Base-by-base conservation (phyloP, 2,113 vertebrate species). In the Myotis brandtii region DNA sequence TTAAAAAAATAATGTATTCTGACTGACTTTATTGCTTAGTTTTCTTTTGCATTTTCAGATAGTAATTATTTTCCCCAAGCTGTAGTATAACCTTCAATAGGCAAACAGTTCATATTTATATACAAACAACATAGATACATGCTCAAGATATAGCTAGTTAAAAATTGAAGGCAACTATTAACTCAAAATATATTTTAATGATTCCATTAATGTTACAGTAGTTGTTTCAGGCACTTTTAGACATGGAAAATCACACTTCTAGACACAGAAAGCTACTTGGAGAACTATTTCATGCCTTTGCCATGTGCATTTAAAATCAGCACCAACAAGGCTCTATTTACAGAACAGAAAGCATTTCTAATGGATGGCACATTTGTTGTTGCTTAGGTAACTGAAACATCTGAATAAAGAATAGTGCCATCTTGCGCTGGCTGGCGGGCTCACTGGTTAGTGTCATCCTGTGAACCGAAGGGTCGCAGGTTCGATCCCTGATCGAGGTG, bases 11-110 rank as follows among this genome's bases (percentile, higher is more conserved):
- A 91, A 84, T 30, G 67, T 83, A 81, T 70, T 93, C 62, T 83
- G 85, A 80, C 73, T 79, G 52, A 90, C 32, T 90, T 82, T 82
- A 94, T n/a, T 94, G 87, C 70, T 95, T 66, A 76, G 59, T 85
- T 92, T 95, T 89, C 79, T 84, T 94, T 48, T 73, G 54, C 21
- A 73, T 89, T 91, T 95, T 69, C 86, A 94, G 69, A 93, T 6
- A 91, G 59, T 40, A 94, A 89, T 76, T 82, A 86, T 77, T 91
- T 91, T 62, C 64, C 89, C 86, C 16, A 54, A 89, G 32, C 37
- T 88, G 76, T 2, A 82, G 50, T 48, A 86, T 5, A 94, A 70
- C 25, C 46, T 50, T 90, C 81, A 66, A 59, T 12, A 95, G 88
- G 62, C 32, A 93, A 94, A 91, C 1, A 77, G 18, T 62, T 77